A percentile compares a stretch with the other conserved stretches of the same genome.
These are phyloP conservation scores for Drosophila nebulosa DNA, from an alignment of 1,140 invertebrate species.

Conservation along the genomic window DNA sequence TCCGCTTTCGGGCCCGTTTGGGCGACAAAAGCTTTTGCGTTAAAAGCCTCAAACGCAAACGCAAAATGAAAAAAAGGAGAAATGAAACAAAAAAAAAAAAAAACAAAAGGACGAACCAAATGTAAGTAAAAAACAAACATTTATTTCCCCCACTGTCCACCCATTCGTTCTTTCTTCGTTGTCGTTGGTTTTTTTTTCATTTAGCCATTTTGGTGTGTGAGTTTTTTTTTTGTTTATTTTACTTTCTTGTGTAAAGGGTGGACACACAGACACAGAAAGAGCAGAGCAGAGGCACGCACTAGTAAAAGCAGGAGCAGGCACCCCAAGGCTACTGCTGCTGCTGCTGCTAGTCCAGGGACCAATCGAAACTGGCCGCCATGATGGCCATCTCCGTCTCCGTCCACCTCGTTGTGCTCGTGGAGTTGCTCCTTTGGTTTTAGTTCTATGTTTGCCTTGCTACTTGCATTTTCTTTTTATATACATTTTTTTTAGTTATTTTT, in stretches of 20 bases:
- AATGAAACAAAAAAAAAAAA: slow-evolving; percentile 18
- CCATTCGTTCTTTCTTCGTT: not conserved
- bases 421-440: slow-evolving; percentile 19
- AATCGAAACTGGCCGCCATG: slow-evolving; percentile 69
- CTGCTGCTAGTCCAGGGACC: slow-evolving; percentile 36
- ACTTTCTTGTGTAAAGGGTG: slow-evolving; percentile 22
- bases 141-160: not conserved
- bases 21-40: slow-evolving; percentile 47
- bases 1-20: slow-evolving; percentile 16
- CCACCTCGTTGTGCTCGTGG: not conserved
- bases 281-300: slow-evolving; percentile 46
- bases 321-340: slow-evolving; percentile 48
- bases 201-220: slow-evolving; percentile 3
- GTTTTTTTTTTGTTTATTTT: slow-evolving; percentile 28
- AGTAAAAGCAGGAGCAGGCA: slow-evolving; percentile 9
- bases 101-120: slow-evolving; percentile 26
- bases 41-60: slow-evolving; percentile 34
- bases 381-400: slow-evolving; percentile 18
- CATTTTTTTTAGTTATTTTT: slow-evolving; percentile 44
- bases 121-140: slow-evolving; percentile 2
- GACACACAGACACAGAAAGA: not conserved
- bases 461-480: slow-evolving; percentile 74
- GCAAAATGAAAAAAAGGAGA: slow-evolving; percentile 25
- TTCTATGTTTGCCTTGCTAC: slow-evolving; percentile 62
- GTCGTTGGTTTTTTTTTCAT: not conserved